phyloP scores from a whole-genome alignment of 2,113 vertebrate species.

The Pelobates fuscus region DNA sequence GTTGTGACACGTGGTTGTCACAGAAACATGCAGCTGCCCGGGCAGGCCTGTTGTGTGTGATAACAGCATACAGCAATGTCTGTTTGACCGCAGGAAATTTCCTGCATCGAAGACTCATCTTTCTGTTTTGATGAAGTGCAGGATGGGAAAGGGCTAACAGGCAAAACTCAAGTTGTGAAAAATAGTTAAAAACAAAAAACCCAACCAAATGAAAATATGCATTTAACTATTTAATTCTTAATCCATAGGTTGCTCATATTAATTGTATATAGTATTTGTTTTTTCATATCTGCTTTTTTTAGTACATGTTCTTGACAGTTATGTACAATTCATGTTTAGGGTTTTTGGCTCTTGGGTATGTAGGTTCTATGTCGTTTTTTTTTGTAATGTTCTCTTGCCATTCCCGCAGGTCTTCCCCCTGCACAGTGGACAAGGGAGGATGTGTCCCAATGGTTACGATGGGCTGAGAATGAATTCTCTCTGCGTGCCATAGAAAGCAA shows the following conservation, averaged over 20 bases:
- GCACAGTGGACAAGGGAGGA: constrained; percentile 93
- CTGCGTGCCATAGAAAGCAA: constrained; percentile 87
- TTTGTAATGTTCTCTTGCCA: background rate
- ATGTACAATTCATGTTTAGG: too few relatives aligned
- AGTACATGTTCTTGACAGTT: too few relatives aligned
- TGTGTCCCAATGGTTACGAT: constrained; percentile 93
- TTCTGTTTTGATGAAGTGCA: constrained; percentile 72
- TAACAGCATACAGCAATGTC: constrained; percentile 74
- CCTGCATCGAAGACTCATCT: constrained; percentile 84
- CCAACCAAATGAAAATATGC: too few relatives aligned
- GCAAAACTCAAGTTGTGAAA: too few relatives aligned
- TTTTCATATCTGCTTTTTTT: too few relatives aligned
- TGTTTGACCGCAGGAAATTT: constrained; percentile 89
- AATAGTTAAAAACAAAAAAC: too few relatives aligned
- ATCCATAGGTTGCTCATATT: too few relatives aligned
- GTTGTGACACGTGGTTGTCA: background rate
- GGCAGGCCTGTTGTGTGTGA: constrained; percentile 56
- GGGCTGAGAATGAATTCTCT: constrained; percentile 95
- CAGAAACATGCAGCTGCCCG: background rate
- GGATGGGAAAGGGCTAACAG: too few relatives aligned
- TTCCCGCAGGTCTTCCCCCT: constrained; percentile 84
- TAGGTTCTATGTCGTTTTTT: too few relatives aligned
- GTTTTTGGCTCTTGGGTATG: too few relatives aligned
- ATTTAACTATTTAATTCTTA: too few relatives aligned
- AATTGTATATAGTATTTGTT: too few relatives aligned